Conservation (phyloP, 2,113 vertebrate species). For the Hippocampus mohnikei region DNA sequence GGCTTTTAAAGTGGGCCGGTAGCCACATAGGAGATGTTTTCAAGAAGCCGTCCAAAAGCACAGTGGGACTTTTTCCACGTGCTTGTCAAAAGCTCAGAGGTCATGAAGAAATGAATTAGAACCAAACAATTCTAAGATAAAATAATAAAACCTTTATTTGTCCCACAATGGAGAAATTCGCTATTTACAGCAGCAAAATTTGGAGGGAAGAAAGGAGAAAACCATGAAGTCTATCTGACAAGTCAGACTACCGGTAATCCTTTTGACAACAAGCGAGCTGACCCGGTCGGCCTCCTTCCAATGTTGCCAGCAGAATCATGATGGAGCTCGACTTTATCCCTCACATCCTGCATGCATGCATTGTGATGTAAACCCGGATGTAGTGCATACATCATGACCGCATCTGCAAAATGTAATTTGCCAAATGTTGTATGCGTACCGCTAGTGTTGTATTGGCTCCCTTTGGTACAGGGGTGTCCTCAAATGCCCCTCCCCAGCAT, state of each 20-base stretch:
- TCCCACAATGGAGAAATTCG: too few species aligned
- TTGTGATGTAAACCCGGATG: conserved; percentile 13
- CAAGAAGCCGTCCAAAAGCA: conserved; percentile 1
- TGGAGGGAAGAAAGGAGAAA: too few species aligned
- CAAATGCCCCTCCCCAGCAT: too few species aligned
- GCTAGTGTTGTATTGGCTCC: too few species aligned
- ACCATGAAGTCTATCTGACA: too few species aligned
- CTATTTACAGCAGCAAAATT: too few species aligned
- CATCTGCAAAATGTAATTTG: not conserved
- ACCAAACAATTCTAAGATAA: conserved; percentile 16
- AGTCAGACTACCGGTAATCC: conserved; percentile 6
- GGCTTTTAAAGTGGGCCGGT: not conserved
- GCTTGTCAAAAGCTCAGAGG: conserved; percentile 9
- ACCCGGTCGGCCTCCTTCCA: conserved; percentile 5
- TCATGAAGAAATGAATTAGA: conserved; percentile 22
- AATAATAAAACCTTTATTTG: too few species aligned
- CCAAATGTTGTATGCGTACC: too few species aligned
- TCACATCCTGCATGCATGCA: not conserved
- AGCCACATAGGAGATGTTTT: not conserved
- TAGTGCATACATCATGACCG: too few species aligned
- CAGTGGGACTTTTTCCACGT: not conserved
- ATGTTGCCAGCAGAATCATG: conserved; percentile 3
- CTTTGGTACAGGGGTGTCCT: too few species aligned
- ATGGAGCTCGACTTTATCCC: conserved; percentile 6
- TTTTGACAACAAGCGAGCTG: conserved; percentile 19